Base-by-base conservation (phyloP, 2,888 invertebrate genomes). In the Drosophila emarginata region DNA sequence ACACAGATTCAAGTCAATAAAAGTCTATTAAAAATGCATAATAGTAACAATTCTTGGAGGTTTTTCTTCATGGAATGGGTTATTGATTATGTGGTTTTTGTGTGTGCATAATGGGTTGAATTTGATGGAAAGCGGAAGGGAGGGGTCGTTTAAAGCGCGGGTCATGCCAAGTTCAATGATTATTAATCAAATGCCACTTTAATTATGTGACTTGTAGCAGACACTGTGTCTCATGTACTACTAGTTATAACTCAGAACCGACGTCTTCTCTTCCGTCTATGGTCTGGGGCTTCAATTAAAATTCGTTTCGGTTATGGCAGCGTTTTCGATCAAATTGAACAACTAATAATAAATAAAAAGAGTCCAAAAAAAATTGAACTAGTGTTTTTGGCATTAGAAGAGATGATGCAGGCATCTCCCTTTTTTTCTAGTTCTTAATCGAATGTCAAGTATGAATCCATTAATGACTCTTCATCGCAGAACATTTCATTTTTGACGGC, bases 361-460 rank as follows among this genome's bases (percentile, higher is more conserved):
- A 76, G 70, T 63, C 57, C 15, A 45, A 45, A 45, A 45, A 32
- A 32, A 45, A 21, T 45, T 45, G 45, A 45, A 45, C 45, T 45
- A 45, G 28, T 61, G 64, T 76, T 79, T 76, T 81, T 75, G 79
- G 80, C 78, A 78, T 65, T 61, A 61, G 69, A 74, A 67, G 60
- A 58, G 51, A 45, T 37, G 37, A 36, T 54, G 14, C 37, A 36
- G 18, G 26, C 39, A 36, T 58, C 6, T 26, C 59, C 11, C 57
- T 50, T 39, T 26, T 67, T 69, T 39, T 64, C 23, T 56, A 67
- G 64, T 63, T 67, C 67, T 79, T 83, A 82, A 89, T 79, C 75
- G 76, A 83, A 89, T 87, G 79, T 89, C 89, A 89, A 89, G 88
- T 84, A 76, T 84, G 79, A 88, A 84, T 89, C 89, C 77, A 89